Evolutionary conservation across 2,888 invertebrate genomes (phyloP), one percentile per base, ranked within the genome.

Genomic region (Drosophila suboccidentalis): DNA sequence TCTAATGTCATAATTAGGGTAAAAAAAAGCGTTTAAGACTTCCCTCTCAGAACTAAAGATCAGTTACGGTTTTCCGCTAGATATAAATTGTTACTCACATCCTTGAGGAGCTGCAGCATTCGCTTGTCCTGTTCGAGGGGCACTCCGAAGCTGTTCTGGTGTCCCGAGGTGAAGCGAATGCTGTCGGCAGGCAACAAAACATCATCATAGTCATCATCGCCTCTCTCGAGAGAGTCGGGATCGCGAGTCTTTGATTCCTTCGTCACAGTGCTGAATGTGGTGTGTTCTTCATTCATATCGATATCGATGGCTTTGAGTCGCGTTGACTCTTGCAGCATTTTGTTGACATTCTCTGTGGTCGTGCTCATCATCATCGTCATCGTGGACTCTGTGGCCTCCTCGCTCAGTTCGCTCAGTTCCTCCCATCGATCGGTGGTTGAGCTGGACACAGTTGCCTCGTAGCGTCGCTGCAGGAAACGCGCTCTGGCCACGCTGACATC

Each of bases 71-170:
- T 15, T 19, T 19, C 19, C 19, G 19, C 19, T 19, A 19, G 19
- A 19, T 19, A 2, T 19, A 2, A 19, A 19, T 19, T 15, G 1
- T 0, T 36, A 81, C 91, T 90, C 47, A 92, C 92, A 15, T 90
- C 90, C 69, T 92, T 91, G 2, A 92, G 78, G 13, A 92, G 72
- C 50, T 84, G 79, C 63, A 92, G 72, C 59, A 92, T 93, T 61
- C 93, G 93, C 73, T 93, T 94, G 63, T 94, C 94, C 68, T 95
- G 94, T 84, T 95, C 95, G 50, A 95, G 94, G 58, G 94, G 94
- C 68, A 95, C 93, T 61, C 95, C 95, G 77, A 95, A 95, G 69
- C 94, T 93, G 71, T 95, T 95, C 64, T 95, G 95, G 91, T 95
- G 95, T 43, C 95, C 95, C 44, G 95, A 95, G 5, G 95, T 94